Percentiles rank a stretch among this genome's conserved stretches.
These are phyloP conservation scores for Heliconius hortense DNA, from an alignment of 2,888 invertebrate species.

Conservation along the genomic window DNA sequence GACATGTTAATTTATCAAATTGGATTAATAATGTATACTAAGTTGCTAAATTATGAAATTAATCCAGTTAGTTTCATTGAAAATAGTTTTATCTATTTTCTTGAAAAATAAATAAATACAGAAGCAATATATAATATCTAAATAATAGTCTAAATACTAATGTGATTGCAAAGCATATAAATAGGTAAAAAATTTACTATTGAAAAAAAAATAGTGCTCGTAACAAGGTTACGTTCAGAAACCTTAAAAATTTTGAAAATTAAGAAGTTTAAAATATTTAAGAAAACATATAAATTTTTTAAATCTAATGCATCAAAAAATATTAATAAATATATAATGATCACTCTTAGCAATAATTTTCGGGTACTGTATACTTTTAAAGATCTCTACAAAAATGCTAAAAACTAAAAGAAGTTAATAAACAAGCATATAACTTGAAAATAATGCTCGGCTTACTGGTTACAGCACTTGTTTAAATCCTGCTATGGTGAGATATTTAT, in stretches of 20 bases:
- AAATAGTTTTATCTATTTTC: neutral
- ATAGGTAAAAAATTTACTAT: neutral
- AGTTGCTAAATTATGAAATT: too few species aligned
- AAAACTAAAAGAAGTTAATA: too few species aligned
- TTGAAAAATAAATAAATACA: neutral
- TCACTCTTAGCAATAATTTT: too few species aligned
- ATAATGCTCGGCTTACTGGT: too few species aligned
- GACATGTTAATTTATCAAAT: too few species aligned
- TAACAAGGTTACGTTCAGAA: constrained; percentile 78
- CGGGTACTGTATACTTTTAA: too few species aligned
- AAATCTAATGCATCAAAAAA: neutral
- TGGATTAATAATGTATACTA: too few species aligned
- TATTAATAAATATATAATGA: neutral
- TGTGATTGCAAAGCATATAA: neutral
- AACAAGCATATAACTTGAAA: too few species aligned
- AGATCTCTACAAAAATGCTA: too few species aligned
- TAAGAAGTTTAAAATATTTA: neutral
- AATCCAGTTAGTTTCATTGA: too few species aligned
- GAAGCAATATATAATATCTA: neutral
- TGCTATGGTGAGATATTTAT: neutral
- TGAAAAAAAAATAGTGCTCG: constrained; percentile 39
- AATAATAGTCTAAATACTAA: neutral
- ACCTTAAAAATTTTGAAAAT: constrained; percentile 52
- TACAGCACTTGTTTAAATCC: too few species aligned
- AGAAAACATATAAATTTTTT: neutral